A percentile compares a stretch with the other conserved stretches of the same genome.
Conservation (phyloP, 2,113 vertebrate genomes). For the Sorex fumeus region DNA sequence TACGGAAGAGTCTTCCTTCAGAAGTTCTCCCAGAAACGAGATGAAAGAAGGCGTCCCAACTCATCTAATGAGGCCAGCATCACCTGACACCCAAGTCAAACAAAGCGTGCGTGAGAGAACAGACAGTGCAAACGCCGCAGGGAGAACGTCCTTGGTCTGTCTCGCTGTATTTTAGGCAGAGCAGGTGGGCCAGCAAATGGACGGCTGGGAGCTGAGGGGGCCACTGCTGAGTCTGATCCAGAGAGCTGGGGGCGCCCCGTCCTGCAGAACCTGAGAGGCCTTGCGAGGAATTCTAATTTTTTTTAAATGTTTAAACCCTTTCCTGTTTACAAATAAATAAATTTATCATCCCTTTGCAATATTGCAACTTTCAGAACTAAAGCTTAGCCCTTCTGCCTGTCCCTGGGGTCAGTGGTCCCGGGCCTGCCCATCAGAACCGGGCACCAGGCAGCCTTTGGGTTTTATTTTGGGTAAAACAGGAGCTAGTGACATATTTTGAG, state of each 20-base stretch:
- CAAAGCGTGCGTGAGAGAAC: not conserved
- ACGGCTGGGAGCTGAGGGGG: not conserved
- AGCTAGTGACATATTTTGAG: slow-evolving; percentile 6
- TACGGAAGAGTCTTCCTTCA: not conserved
- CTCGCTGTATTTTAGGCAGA: not conserved
- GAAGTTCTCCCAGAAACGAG: slow-evolving; percentile 24
- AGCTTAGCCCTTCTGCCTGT: too few relatives aligned
- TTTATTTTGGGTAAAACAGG: not conserved
- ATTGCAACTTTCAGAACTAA: too few relatives aligned
- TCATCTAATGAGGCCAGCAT: not conserved
- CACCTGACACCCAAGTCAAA: not conserved
- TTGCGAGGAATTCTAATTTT: not conserved
- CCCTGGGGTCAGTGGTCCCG: too few relatives aligned
- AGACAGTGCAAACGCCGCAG: not conserved
- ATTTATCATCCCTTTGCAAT: too few relatives aligned
- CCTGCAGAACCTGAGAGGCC: not conserved
- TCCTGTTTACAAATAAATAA: too few relatives aligned
- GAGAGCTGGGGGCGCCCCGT: not conserved
- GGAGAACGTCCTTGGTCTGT: not conserved
- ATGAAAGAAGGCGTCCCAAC: not conserved
- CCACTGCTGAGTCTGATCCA: not conserved
- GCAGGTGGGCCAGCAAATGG: not conserved
- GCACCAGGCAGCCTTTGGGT: not conserved
- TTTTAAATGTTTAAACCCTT: too few relatives aligned
- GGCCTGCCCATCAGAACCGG: too few relatives aligned